These are phyloP conservation scores for Zalophus californianus DNA, from an alignment of 2,797 vertebrate genomes.

Conservation along the genomic window DNA sequence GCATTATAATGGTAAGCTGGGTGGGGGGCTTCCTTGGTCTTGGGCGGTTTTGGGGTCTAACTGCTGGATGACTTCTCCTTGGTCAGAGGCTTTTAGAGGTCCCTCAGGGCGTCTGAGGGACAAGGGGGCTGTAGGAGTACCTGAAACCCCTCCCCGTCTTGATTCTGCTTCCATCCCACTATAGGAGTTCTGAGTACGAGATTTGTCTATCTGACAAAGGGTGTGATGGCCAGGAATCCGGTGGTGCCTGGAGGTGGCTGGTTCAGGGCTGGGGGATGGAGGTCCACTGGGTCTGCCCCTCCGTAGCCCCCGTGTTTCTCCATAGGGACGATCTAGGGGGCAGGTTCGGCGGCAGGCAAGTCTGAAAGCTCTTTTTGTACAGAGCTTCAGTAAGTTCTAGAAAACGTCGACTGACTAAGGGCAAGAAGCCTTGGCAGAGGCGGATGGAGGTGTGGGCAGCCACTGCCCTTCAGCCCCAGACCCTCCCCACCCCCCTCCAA, in stretches of 20 bases:
- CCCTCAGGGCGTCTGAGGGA: background rate
- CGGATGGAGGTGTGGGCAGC: background rate
- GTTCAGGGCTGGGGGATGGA: background rate
- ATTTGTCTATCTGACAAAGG: background rate
- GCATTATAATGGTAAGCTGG: conserved; percentile 53
- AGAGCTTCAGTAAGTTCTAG: background rate
- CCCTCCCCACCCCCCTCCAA: background rate
- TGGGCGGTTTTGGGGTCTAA: background rate
- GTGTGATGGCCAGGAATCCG: background rate
- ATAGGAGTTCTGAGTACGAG: background rate
- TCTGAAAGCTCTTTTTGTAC: background rate
- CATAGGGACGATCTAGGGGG: background rate
- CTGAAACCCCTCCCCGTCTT: background rate
- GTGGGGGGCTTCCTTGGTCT: accelerated
- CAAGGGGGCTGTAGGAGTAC: accelerated
- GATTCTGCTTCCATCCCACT: background rate
- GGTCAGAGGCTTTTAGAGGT: background rate
- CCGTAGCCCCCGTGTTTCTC: accelerated
- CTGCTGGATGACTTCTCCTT: too few species aligned
- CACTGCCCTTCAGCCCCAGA: accelerated
- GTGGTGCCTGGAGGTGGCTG: background rate
- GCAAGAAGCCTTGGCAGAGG: background rate
- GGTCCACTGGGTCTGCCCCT: background rate
- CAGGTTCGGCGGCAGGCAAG: background rate
- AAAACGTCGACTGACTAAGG: background rate